A percentile compares a stretch with the other conserved stretches of the same genome.
These are phyloP conservation scores for Heterohyrax brucei DNA, from an alignment of 2,797 vertebrate genomes.

Conservation along the genomic window DNA sequence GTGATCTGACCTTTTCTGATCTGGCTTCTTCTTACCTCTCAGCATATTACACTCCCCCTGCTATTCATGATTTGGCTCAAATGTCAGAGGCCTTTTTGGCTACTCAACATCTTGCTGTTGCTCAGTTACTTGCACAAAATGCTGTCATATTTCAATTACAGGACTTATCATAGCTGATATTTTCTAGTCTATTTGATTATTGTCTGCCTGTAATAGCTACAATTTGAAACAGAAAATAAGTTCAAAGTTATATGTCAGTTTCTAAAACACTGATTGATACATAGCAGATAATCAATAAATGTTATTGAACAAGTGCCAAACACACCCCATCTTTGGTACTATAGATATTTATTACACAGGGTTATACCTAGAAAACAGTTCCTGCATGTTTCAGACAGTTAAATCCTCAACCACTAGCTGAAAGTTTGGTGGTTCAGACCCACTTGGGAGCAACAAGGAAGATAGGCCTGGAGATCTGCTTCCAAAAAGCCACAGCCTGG, in stretches of 20 bases:
- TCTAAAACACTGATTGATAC: neutral
- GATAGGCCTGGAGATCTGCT: neutral
- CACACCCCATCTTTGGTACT: neutral
- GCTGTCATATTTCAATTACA: neutral
- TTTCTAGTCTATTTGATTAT: neutral
- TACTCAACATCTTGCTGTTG: neutral
- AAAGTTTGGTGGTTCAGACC: neutral
- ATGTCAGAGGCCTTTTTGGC: neutral
- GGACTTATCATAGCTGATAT: neutral
- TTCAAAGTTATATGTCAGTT: neutral
- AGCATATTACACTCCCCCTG: neutral
- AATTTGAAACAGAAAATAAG: neutral
- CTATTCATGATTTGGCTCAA: neutral
- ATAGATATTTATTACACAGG: neutral
- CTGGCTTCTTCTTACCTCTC: neutral
- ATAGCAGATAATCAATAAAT: neutral
- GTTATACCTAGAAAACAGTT: neutral
- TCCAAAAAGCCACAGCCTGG: neutral
- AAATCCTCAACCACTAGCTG: neutral
- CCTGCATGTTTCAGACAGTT: neutral
- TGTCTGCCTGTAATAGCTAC: neutral
- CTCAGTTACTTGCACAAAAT: slow-evolving; percentile 5
- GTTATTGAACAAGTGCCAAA: neutral
- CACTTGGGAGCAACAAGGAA: neutral
- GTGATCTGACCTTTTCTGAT: neutral